Evolutionary conservation across 2,888 invertebrate genomes (phyloP).

Genomic region (Gryllus longicercus): DNA sequence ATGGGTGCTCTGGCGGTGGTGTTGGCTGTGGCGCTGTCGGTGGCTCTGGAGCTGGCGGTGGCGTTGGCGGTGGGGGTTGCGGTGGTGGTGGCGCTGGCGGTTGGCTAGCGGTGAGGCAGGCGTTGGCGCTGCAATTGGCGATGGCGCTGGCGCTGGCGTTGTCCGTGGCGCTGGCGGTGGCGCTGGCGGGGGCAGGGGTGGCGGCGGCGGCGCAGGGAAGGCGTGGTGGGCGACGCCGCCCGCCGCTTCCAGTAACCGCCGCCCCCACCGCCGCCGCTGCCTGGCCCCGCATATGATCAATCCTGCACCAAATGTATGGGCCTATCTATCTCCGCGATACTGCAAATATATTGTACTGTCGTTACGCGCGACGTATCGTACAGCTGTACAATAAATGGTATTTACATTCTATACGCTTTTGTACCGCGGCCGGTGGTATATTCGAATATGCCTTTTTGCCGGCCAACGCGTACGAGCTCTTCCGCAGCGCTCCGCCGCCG

Average conservation of each 20-base stretch:
- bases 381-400: constrained; percentile 17
- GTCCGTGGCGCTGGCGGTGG: not conserved
- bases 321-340: constrained; percentile 17
- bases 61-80: not conserved
- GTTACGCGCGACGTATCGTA: not conserved
- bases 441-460: not conserved
- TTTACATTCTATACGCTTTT: constrained; percentile 17
- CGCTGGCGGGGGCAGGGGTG: not conserved
- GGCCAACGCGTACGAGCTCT: not conserved
- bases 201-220: not conserved
- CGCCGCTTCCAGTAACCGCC: not conserved
- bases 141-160: not conserved
- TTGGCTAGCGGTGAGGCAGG: not conserved
- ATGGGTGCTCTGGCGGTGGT: too few species aligned
- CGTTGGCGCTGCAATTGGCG: not conserved
- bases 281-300: not conserved
- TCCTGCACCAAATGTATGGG: not conserved
- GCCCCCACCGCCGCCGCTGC: not conserved
- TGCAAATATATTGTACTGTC: constrained; percentile 17
- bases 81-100: not conserved
- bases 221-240: not conserved
- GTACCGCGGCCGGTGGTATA: not conserved
- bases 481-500: not conserved
- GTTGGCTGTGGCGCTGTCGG: not conserved
- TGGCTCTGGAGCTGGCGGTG: not conserved